Base-by-base conservation (phyloP, 2,888 invertebrate species). In the Macaria notata region DNA sequence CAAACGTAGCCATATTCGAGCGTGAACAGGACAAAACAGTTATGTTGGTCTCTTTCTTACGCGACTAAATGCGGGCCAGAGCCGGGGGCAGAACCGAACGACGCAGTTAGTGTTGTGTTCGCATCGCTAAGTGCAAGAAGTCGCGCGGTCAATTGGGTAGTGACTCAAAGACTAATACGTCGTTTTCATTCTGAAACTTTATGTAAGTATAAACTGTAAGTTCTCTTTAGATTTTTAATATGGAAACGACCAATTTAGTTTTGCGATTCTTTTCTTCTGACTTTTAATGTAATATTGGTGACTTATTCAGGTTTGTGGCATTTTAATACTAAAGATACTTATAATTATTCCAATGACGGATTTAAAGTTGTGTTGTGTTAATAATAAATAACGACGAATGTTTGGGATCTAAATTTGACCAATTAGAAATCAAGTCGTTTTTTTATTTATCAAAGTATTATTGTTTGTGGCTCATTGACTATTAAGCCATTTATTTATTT, bases 31-130 rank as follows among this genome's bases (percentile, higher is more conserved):
- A n/a, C n/a, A n/a, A n/a, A n/a, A n/a, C n/a, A n/a, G n/a, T n/a
- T n/a, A n/a, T n/a, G n/a, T n/a, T n/a, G 43, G 43, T 43, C 43
- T 43, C 43, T 9, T 43, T 43, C 43, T 43, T 43, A 43, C 43
- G 43, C 43, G 43, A 19, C 43, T n/a, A 43, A n/a, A 43, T 43
- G 9, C 43, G 19, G 43, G 19, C 43, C 43, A 9, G 9, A 43
- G n/a, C 19, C 19, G 43, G 43, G 19, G 43, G 43, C 4, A 19
- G n/a, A n/a, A n/a, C n/a, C n/a, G 19, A 43, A 43, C 43, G 43
- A 43, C 43, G 43, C 43, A 43, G 43, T 43, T 43, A 43, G 43
- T 43, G 43, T 43, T 43, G 43, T 43, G 43, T 43, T 43, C 43
- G 43, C 43, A 43, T 43, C 43, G 19, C 33, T 33, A 33, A 33